These are phyloP conservation scores for Botrylloides violaceus DNA, from an alignment of 23 tunicate genomes.

Conservation along the genomic window DNA sequence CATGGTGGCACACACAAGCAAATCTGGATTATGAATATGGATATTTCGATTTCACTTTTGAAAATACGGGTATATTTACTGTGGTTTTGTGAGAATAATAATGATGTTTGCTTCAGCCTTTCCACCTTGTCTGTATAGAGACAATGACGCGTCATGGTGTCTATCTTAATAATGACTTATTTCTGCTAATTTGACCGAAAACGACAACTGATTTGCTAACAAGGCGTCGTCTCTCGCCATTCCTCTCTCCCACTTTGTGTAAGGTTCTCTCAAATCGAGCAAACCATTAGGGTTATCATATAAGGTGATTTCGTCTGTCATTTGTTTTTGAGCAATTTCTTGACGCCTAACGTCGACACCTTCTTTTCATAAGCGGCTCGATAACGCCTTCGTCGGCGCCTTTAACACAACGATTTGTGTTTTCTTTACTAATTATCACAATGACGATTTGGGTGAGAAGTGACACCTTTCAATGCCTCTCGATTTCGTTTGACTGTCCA, in stretches of 20 bases:
- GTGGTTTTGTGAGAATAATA: not conserved
- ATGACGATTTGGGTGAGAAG: slow-evolving; percentile 16
- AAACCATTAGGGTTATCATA: not conserved
- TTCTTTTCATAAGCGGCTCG: slow-evolving; percentile 3
- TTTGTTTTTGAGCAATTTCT: slow-evolving; percentile 16
- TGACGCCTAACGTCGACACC: slow-evolving; percentile 13
- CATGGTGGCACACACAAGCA: not conserved
- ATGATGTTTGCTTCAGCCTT: not conserved
- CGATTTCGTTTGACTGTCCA: not conserved
- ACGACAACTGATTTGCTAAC: slow-evolving; percentile 18
- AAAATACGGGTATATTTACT: not conserved
- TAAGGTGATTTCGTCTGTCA: not conserved
- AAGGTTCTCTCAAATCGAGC: not conserved
- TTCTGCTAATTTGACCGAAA: slow-evolving; percentile 15
- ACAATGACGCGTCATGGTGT: slow-evolving; percentile 13
- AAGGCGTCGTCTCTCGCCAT: not conserved
- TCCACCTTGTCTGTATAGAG: slow-evolving; percentile 11
- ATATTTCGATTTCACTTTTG: too few relatives aligned
- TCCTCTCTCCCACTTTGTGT: not conserved
- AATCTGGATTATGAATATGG: too few relatives aligned
- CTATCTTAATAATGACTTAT: slow-evolving; percentile 8
- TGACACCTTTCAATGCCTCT: slow-evolving; percentile 2
- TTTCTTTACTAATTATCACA: slow-evolving; percentile 19
- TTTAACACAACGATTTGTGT: slow-evolving; percentile 16
- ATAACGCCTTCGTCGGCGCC: slow-evolving; percentile 23